A percentile compares a stretch with the other conserved stretches of the same genome.
phyloP scores from a whole-genome alignment of 2,113 vertebrate species.

The Nibea coibor region DNA sequence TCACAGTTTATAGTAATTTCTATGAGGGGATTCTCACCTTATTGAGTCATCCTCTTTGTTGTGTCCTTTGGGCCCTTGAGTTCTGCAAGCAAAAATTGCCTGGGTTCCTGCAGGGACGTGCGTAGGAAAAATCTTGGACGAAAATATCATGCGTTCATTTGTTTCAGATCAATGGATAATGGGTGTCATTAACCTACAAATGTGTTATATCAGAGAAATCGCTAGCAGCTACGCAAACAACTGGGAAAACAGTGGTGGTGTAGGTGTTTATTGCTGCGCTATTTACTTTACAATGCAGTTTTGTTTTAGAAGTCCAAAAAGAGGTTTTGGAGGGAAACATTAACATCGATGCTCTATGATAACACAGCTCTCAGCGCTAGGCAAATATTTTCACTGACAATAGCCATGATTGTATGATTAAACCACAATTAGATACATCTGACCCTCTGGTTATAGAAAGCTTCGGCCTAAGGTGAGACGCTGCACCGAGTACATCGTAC shows the following conservation, averaged over 20 bases:
- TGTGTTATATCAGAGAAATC: constrained; percentile 46
- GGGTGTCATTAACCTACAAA: constrained; percentile 56
- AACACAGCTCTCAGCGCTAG: constrained; percentile 48
- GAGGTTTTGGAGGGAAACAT: constrained; percentile 33
- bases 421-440: constrained; percentile 64
- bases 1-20: constrained; percentile 37
- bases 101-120: constrained; percentile 35
- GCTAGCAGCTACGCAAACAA: constrained; percentile 68
- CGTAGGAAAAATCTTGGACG: constrained; percentile 1
- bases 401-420: constrained; percentile 62
- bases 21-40: constrained; percentile 49
- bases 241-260: constrained; percentile 11
- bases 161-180: constrained; percentile 61
- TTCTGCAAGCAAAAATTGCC: constrained; percentile 2
- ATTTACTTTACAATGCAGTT: constrained; percentile 60
- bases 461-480: constrained; percentile 44
- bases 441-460: constrained; percentile 52
- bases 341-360: constrained; percentile 33
- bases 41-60: constrained; percentile 17
- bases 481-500: constrained; percentile 52
- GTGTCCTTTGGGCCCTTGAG: constrained; percentile 9
- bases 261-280: constrained; percentile 62
- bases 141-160: constrained; percentile 48
- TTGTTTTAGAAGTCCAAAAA: constrained; percentile 48
- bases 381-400: constrained; percentile 73